Base-by-base conservation (phyloP, 2,888 invertebrate species). In the Lumbricus terrestris region DNA sequence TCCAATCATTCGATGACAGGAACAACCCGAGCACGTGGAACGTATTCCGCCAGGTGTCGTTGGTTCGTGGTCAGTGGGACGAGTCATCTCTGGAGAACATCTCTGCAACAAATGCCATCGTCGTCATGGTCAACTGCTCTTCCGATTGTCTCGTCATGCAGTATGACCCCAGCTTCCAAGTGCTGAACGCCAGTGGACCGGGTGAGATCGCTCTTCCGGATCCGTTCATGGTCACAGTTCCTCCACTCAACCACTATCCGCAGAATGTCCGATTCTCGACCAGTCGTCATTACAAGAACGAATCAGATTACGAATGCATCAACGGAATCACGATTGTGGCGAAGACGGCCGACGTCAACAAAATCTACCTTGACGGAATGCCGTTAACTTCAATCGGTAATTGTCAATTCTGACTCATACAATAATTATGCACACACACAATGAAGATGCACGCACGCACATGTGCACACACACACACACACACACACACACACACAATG, bases 261-360 rank as follows among this genome's bases (percentile, higher is more conserved):
- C 88, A 88, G 33, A 47, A 88, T 40, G 88, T 90, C 90, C 42
- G 47, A n/a, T 90, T 90, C 69, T 90, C 90, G 6, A 90, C 90
- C 23, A 90, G 90, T 54, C 47, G 40, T 20, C 54, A 69, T 16
- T 90, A 90, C 88, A 40, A 35, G 40, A 90, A 90, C 88, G 23
- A 15, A 3, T n/a, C 88, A 1, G 35, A 69, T 18, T 35, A 89
- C n/a, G 88, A 88, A 33, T 42, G 47, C 35, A 38, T 88, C 23
- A 88, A 90, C 29, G 88, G 88, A 5, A 54, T 90, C 35, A 90
- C 90, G 29, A 33, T 90, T 23, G 47, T 90, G 5, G 47, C 82
- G 29, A 90, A 69, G 82, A 54, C 69, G 35, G 47, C 23, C 29
- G 69, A 90, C 34, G 29, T 90, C 23, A 47, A 38, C 34, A 54